Conservation (phyloP, 2,888 invertebrate species). For the Drymonia ruficornis region DNA sequence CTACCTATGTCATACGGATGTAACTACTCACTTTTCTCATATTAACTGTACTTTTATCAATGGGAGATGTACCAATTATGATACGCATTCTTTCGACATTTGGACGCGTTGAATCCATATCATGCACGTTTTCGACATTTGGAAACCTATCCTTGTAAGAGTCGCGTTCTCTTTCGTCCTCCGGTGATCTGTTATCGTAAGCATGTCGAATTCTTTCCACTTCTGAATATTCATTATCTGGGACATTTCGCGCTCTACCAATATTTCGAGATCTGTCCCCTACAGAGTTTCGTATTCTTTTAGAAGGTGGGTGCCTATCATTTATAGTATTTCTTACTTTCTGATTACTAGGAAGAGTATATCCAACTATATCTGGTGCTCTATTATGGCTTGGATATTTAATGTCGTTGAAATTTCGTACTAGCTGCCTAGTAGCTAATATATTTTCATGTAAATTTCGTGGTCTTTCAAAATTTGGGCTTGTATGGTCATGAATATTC, state of each 20-base stretch:
- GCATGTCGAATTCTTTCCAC: neutral
- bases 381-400: neutral
- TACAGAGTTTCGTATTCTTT: neutral
- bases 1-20: neutral
- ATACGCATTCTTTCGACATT: conserved; percentile 1
- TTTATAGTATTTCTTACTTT: neutral
- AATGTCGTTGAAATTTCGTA: neutral
- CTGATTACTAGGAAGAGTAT: neutral
- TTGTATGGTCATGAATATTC: neutral
- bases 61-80: neutral
- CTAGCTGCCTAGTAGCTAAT: neutral
- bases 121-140: neutral
- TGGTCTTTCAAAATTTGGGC: neutral
- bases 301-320: neutral
- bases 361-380: neutral
- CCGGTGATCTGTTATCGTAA: neutral
- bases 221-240: neutral
- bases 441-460: neutral
- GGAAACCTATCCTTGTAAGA: neutral
- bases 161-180: neutral
- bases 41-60: neutral
- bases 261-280: neutral
- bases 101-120: neutral
- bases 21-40: conserved; percentile 2
- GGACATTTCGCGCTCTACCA: neutral